phyloP scores from a whole-genome alignment of 1,140 invertebrate genomes.

The Lasioglossum albipes region DNA sequence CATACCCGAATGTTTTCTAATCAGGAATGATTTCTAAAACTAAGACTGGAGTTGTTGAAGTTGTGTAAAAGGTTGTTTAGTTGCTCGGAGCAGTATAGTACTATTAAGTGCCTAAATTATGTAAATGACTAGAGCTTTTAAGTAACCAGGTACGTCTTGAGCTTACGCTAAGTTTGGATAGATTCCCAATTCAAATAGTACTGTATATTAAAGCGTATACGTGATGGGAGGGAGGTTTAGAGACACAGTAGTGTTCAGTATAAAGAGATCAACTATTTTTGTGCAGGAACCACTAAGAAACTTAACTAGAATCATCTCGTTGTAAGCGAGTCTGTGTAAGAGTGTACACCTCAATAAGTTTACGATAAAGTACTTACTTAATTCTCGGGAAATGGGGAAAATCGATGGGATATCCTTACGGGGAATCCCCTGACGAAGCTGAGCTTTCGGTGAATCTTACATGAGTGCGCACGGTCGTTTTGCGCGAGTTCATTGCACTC shows the following conservation, averaged over 20 bases:
- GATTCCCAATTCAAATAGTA: neutral
- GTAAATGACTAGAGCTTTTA: neutral
- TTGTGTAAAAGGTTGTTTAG: neutral
- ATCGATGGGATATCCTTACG: neutral
- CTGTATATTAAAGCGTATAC: neutral
- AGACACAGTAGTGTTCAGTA: slow-evolving; percentile 12
- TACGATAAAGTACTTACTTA: slow-evolving; percentile 54
- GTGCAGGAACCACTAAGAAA: slow-evolving; percentile 17
- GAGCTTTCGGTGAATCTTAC: slow-evolving; percentile 3
- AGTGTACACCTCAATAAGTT: neutral
- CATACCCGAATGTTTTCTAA: neutral
- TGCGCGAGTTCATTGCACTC: slow-evolving; percentile 7
- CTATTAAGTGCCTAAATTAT: neutral
- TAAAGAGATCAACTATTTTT: slow-evolving; percentile 34
- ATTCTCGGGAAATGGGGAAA: neutral
- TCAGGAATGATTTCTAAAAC: no score
- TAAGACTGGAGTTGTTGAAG: neutral
- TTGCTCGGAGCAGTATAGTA: neutral
- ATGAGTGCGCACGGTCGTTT: neutral
- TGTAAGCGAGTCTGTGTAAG: neutral
- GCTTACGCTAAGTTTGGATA: no score
- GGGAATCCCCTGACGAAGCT: neutral
- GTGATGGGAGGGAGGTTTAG: neutral
- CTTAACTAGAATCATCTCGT: slow-evolving; percentile 8
- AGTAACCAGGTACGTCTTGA: no score